These are phyloP conservation scores for Sitobion miscanthi DNA, from an alignment of 1,140 invertebrate genomes.

Conservation along the genomic window DNA sequence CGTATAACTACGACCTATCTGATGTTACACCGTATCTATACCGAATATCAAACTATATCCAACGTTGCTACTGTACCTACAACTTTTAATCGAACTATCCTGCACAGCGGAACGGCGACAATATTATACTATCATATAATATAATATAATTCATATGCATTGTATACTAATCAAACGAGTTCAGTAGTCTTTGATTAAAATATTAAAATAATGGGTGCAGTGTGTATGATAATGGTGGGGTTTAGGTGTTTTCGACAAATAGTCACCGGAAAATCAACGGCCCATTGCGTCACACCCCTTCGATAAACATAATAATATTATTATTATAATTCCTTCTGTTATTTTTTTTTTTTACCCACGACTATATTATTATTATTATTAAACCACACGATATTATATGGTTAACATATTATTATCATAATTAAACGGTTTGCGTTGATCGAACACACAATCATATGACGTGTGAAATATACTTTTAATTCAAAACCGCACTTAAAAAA, in stretches of 20 bases:
- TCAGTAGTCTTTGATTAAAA: background rate
- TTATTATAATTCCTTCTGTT: background rate
- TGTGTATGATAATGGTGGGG: background rate
- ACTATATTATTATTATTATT: too few relatives aligned
- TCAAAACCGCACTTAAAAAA: background rate
- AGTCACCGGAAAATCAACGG: constrained; percentile 1
- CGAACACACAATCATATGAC: background rate
- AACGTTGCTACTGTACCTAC: background rate
- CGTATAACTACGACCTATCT: too few relatives aligned
- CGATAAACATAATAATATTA: background rate
- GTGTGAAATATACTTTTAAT: background rate
- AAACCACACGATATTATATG: background rate
- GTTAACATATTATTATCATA: background rate
- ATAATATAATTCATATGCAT: background rate
- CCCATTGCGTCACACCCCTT: background rate
- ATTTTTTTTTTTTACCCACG: background rate
- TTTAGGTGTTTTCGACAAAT: background rate
- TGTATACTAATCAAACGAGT: background rate
- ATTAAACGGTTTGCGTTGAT: background rate
- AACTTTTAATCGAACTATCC: too few relatives aligned
- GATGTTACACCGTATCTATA: background rate
- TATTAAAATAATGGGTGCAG: background rate
- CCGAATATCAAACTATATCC: background rate
- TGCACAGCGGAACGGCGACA: background rate
- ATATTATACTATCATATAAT: background rate